Base-by-base conservation (phyloP, 2,113 vertebrate genomes). In the Dunckerocampus dactyliophorus region DNA sequence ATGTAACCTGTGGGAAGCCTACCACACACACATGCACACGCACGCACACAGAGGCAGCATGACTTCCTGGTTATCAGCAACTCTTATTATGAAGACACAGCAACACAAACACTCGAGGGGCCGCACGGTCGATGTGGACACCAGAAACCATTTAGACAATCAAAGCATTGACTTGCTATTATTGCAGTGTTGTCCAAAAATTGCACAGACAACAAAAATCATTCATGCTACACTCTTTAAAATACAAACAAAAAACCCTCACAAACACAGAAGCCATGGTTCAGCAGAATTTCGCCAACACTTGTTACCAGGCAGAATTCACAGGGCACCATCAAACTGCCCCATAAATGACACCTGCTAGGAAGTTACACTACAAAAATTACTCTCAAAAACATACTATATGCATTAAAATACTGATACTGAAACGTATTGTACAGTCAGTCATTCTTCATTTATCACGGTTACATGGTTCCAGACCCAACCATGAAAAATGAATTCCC, bases 1-100 rank as follows among this genome's bases (percentile, higher is more conserved):
- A 84, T 82, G 80, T 85, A 87, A 86, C 81, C 73, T 75, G 76
- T 82, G 81, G 79, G 72, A 79, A 86, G 82, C 76, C 74, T 71
- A 76, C 77, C 77, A 76, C 82, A 75, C 82, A 76, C 82, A 85
- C 81, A 79, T 73, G 11, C 43, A 20, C 49, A 51, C 49, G 7
- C 48, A 50, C 7, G 11, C 48, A 50, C 48, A 20, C 47, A 48
- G 3, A 48, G 65, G 82, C 79, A 80, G 76, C 81, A 82, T 82
- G 80, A 81, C 85, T 84, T 76, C 77, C 80, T 81, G 81, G 85
- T 81, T 83, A 81, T 80, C 71, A 67, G 71, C 69, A 75, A 43
- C 63, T 59, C 74, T 70, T 79, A 78, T 81, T 82, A 82, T 81
- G 68, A 67, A 79, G 72, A 80, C 66, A 15, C 24, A 46, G 59